Evolutionary conservation across 2,888 invertebrate genomes (phyloP), one percentile per base, ranked within the genome.

Genomic region (Andrena trimmerana): DNA sequence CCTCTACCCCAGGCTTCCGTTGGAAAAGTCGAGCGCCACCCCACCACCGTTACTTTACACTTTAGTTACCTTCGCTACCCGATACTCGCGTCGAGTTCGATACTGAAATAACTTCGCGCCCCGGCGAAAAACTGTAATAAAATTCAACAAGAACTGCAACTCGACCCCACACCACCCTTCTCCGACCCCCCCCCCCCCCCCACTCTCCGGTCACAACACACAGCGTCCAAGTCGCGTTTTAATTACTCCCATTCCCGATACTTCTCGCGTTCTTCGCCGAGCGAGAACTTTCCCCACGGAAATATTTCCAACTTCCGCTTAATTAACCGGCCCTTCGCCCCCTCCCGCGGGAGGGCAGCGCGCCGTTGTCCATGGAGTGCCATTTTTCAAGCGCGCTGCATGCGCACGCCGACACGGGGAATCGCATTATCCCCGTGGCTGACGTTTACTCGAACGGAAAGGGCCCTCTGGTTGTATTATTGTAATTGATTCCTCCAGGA

Each of bases 401-500:
- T 16, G 29, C 66, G 8, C 31, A 57, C 36, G 29, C 69, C 50
- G 81, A 81, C 78, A 70, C 78, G 50, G 29, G 52, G 72, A 81
- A 88, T 83, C 78, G 73, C 74, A 73, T 88, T 84, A 81, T 82
- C 77, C 62, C 78, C 42, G 42, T 16, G 65, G 73, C 78, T 86
- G 85, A 85, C 86, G 76, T 79, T 88, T 67, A 81, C 68, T 72
- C 79, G 77, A 81, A 60, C 68, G 83, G 82, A 87, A 85, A 84
- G 74, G 76, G 71, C 79, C 79, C 76, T 29, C 65, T 16, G 42
- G 77, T 71, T 89, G 86, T 88, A 86, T 86, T 87, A 88, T 88
- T 89, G 84, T 88, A 88, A 88, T 87, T 88, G 89, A 88, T 89
- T 87, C 86, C 80, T 81, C 67, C 72, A 65, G 66, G 10, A 57